Evolutionary conservation across 2,797 vertebrate species (phyloP), one percentile per base, ranked within the genome.

Genomic region (Darevskia nairensis): DNA sequence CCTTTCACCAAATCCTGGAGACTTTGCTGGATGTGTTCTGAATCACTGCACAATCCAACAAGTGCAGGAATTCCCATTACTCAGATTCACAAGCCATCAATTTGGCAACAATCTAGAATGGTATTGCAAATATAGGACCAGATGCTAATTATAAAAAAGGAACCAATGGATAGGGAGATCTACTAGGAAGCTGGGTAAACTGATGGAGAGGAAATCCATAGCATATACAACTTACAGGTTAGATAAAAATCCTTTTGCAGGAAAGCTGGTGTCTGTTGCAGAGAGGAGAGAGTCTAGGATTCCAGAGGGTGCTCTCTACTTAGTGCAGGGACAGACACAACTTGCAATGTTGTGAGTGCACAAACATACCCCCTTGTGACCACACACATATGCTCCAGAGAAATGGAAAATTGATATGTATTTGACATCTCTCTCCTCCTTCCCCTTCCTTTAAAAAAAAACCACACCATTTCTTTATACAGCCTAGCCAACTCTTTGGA

Each of bases 401-500:
- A 89, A 82, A 92, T 50, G 83, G n/a, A 86, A 71, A 85, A 80
- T 29, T n/a, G 19, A 94, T 92, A 91, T 8, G 66, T 68, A 86
- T 35, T 74, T 32, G 35, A 93, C 94, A 93, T 91, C 23, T 66
- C 29, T 11, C 46, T 69, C 29, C 5, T 19, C 11, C 19, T n/a
- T 6, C n/a, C 10, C 9, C 68, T 23, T 96, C 94, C 97, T 97
- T 96, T 96, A 91, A 5, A 93, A 94, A 92, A 96, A 97, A 96
- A 35, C 2, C 94, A 95, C 92, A 92, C 82, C 84, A 96, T 96
- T 96, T 96, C 94, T 97, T 95, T 91, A 89, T 41, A 95, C 94
- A 94, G 94, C 95, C 94, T 92, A 93, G 91, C 46, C 76, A 88
- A 94, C 91, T 94, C 97, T 97, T 96, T 92, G 90, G 97, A 97